Base-by-base conservation (phyloP, 2,113 vertebrate genomes). In the Lota lota region DNA sequence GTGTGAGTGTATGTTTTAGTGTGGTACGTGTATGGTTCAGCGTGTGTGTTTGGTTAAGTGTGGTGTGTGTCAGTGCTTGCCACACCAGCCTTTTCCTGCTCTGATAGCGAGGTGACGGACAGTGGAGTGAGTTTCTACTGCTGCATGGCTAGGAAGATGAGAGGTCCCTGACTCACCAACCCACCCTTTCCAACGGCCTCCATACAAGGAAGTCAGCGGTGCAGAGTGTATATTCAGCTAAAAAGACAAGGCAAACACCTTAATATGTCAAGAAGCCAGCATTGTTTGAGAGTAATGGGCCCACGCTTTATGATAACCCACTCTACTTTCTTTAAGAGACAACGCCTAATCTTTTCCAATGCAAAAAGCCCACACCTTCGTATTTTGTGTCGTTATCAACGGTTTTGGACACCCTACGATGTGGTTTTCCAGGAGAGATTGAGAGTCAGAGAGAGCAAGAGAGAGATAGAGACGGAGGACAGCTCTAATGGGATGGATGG, bases 81-180 rank as follows among this genome's bases (percentile, higher is more conserved):
- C 53, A 18, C 53, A 17, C 86, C 91, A 85, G 66, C 78, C 71
- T 88, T 85, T 92, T 92, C 90, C 91, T 92, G 89, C 79, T 57
- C 82, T 86, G 92, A 93, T 93, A 93, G 89, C 85, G 66, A 66
- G 73, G 81, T 78, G 83, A 87, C 76, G 88, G 85, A 87, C 84
- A 72, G 79, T 76, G 69, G 70, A 80, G 63, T 56, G 78, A 70
- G 69, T 77, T 59, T 73, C 72, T 61, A 66, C 61, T n/a, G 67
- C 51, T 5, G 66, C 56, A 22, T 61, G 63, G 60, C 56, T n/a
- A 40, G 15, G 59, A 61, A 33, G 54, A 69, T 67, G 60, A 69
- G 74, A 83, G 80, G 73, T 87, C 86, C 84, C 89, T 90, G 88
- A 90, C 87, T 82, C 70, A 66, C 70, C 79, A 67, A 69, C 66